phyloP scores from a whole-genome alignment of 2,888 invertebrate genomes.

The Enchytraeus crypticus region DNA sequence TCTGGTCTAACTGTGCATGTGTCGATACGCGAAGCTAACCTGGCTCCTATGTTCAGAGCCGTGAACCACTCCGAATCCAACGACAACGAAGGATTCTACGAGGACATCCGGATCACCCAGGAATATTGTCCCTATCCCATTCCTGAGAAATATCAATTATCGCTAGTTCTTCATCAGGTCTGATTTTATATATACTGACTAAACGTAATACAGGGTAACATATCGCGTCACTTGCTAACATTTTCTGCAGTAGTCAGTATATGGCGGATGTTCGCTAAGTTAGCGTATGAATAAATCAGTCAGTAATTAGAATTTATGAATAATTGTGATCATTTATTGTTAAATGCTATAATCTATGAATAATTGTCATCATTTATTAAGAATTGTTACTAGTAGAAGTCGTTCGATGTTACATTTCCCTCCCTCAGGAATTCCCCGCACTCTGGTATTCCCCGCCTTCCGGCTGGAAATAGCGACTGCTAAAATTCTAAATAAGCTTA shows the following conservation, averaged over 20 bases:
- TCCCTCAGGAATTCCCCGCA: no score
- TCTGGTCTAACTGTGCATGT: slow-evolving; percentile 21
- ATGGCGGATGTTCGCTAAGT: background rate
- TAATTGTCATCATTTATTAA: no score
- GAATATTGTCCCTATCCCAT: slow-evolving; percentile 41
- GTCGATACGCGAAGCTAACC: slow-evolving; percentile 23
- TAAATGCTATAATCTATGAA: no score
- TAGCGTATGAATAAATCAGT: no score
- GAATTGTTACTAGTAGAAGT: no score
- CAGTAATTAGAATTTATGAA: background rate
- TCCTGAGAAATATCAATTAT: slow-evolving; percentile 39
- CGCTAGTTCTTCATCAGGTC: slow-evolving; percentile 36
- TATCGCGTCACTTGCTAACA: background rate
- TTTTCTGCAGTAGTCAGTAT: background rate
- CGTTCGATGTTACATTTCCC: no score
- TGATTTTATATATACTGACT: no score
- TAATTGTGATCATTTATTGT: no score
- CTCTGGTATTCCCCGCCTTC: no score
- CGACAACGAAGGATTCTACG: slow-evolving; percentile 24
- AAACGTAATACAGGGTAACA: no score
- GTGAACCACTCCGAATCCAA: slow-evolving; percentile 27
- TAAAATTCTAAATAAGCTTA: no score
- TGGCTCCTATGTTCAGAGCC: slow-evolving; percentile 26
- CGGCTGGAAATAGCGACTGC: no score
- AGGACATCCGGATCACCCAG: slow-evolving; percentile 16